These are phyloP conservation scores for Amphiprion clarkii DNA, from an alignment of 2,797 vertebrate genomes.

Conservation along the genomic window DNA sequence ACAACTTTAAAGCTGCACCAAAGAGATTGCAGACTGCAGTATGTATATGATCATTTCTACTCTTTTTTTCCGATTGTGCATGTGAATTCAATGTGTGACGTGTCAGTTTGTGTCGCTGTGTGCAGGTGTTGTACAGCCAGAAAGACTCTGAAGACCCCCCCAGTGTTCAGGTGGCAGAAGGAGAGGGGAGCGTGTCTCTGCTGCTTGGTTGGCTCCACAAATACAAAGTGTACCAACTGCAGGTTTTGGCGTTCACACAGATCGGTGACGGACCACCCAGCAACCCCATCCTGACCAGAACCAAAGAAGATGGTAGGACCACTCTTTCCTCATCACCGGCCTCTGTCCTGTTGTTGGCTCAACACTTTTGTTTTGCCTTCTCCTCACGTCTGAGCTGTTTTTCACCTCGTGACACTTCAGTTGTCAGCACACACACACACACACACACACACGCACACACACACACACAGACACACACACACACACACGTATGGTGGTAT, in stretches of 20 bases:
- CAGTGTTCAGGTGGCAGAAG: slow-evolving; percentile 84
- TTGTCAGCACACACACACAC: too few relatives aligned
- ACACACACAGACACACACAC: too few relatives aligned
- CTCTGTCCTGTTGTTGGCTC: slow-evolving; percentile 35
- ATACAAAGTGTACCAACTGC: slow-evolving; percentile 90
- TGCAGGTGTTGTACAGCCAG: slow-evolving; percentile 89
- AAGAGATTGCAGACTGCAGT: neutral
- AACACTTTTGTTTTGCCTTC: slow-evolving; percentile 6
- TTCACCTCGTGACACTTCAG: slow-evolving; percentile 18
- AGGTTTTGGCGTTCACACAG: slow-evolving; percentile 92
- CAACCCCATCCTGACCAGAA: slow-evolving; percentile 84
- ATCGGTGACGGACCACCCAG: slow-evolving; percentile 92
- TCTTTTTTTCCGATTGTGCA: neutral
- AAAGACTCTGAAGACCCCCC: slow-evolving; percentile 83
- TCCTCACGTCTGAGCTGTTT: slow-evolving; percentile 24
- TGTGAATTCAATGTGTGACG: neutral
- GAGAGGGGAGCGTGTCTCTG: slow-evolving; percentile 87
- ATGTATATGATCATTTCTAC: neutral
- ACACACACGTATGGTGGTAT: neutral
- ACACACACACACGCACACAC: neutral
- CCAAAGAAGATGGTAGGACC: slow-evolving; percentile 92
- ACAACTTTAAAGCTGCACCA: neutral
- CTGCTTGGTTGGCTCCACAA: slow-evolving; percentile 88
- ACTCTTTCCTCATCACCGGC: slow-evolving; percentile 20
- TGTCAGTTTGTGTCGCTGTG: slow-evolving; percentile 9